Base-by-base conservation (phyloP, 2,797 vertebrate genomes). In the Rhabdophis nuchalis region DNA sequence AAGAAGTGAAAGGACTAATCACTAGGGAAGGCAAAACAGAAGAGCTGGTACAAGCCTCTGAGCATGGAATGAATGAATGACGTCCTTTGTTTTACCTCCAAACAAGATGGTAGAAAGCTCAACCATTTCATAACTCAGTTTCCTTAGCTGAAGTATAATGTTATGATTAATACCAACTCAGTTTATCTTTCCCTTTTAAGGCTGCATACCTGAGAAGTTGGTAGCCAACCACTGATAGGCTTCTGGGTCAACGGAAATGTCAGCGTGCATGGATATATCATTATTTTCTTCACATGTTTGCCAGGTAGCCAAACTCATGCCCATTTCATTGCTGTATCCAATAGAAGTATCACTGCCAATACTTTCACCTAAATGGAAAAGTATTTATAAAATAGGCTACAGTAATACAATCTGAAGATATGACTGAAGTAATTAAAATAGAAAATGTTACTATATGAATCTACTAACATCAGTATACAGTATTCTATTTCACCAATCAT, bases 271-370 rank as follows among this genome's bases (percentile, higher is more conserved):
- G 95, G 96, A 98, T 88, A 97, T 97, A 92, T 99, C 98, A 2
- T 96, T 97, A 85, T 99, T 98, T 1, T 99, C 99, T 50, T 99
- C 98, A 10, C 98, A 97, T 1, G 95, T 95, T 94, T 98, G 98
- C 98, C 98, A 99, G 8, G 97, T 93, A 92, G 95, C 94, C 94
- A 98, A 97, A 0, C 97, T 96, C 0, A 98, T 97, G 57, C 99
- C 99, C 1, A 97, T 93, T 32, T 99, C 99, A 0, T 97, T 98
- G 58, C 96, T 97, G 95, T 97, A 99, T 95, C 98, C 98, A 89
- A 98, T 97, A 91, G 98, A 98, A 0, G 97, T 96, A 93, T 99
- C 99, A 1, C 99, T 99, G 96, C 98, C 98, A 86, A 99, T 87
- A 23, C 99, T 99, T 95, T 98, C 99, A 96, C 98, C 99, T 99